Percentiles rank a stretch among this genome's conserved stretches.
These are phyloP conservation scores for Schizaphis graminum DNA, from an alignment of 2,888 invertebrate genomes.

Conservation along the genomic window DNA sequence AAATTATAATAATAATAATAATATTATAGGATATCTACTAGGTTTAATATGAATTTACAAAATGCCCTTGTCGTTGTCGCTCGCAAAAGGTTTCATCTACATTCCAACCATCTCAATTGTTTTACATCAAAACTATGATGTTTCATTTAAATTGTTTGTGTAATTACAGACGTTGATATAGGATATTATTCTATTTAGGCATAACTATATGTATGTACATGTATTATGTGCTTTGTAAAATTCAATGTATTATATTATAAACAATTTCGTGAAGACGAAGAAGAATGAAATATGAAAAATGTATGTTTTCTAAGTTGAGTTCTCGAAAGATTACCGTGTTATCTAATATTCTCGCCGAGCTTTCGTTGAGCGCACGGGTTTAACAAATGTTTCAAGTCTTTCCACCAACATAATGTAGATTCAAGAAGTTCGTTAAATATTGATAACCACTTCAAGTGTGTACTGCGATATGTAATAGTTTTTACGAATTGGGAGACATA, in stretches of 20 bases:
- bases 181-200: neutral
- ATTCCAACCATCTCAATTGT: neutral
- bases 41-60: neutral
- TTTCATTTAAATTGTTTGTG: neutral
- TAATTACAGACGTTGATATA: neutral
- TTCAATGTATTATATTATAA: neutral
- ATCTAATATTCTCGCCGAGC: neutral
- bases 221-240: neutral
- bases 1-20: neutral
- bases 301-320: neutral
- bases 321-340: neutral
- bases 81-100: neutral
- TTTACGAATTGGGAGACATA: neutral
- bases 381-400: neutral
- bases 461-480: neutral
- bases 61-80: neutral
- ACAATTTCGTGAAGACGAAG: neutral
- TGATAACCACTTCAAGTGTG: neutral
- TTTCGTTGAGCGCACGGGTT: neutral
- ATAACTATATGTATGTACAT: neutral
- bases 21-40: neutral
- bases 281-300: neutral
- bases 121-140: neutral
- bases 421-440: conserved; percentile 42
- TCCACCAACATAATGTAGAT: neutral